Evolutionary conservation across 2,888 invertebrate genomes (phyloP).

Genomic region (Xylocampa areola): DNA sequence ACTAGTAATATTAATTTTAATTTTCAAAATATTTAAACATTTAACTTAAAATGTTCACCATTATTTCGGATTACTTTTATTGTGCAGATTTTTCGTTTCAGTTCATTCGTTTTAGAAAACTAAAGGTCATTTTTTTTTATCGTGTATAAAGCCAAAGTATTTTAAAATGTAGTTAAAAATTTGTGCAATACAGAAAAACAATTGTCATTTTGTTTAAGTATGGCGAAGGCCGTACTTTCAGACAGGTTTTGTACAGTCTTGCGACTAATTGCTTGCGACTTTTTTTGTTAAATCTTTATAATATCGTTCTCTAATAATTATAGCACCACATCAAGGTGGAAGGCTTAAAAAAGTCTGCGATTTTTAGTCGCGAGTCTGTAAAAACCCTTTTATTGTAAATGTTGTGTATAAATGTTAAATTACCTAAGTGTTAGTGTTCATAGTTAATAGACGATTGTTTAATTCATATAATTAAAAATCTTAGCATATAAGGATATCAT

Average conservation of each 20-base stretch:
- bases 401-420: conserved; percentile 54
- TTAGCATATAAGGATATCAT: conserved; percentile 53
- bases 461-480: conserved; percentile 32
- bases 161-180: conserved; percentile 33
- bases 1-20: conserved; percentile 15
- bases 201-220: conserved; percentile 15
- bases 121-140: conserved; percentile 1
- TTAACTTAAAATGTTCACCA: neutral
- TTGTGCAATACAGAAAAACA: conserved; percentile 59
- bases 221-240: neutral
- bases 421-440: conserved; percentile 59
- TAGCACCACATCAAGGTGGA: no score
- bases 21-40: neutral
- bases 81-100: neutral
- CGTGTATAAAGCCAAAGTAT: conserved; percentile 53
- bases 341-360: neutral
- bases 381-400: conserved; percentile 45
- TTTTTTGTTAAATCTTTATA: neutral
- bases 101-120: neutral
- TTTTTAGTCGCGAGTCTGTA: conserved; percentile 35
- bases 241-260: conserved; percentile 23
- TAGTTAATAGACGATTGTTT: conserved; percentile 46
- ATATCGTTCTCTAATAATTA: no score
- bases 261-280: conserved; percentile 13
- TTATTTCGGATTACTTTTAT: neutral